Evolutionary conservation across 1,140 invertebrate genomes (phyloP), one percentile per base, ranked within the genome.

Genomic region (Megalopta genalis): DNA sequence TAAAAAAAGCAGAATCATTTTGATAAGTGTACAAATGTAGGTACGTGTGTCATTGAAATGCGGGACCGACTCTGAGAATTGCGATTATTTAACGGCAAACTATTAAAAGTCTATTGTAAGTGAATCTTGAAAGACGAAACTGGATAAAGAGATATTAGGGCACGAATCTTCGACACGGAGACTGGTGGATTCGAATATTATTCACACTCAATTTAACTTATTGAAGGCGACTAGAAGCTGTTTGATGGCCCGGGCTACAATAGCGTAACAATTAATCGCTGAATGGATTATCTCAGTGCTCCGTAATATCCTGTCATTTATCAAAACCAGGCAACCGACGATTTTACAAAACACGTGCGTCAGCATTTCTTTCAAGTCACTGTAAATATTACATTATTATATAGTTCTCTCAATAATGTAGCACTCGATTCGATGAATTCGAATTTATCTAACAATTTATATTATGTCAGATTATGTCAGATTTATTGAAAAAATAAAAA

Each of bases 151-250:
- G 83, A 83, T 76, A 84, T 84, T 88, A 87, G 84, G 81, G 73
- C 39, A 67, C 14, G 79, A 89, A 83, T 76, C 57, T 52, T 76
- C 67, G 54, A 81, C 76, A 72, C 14, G 46, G 37, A 82, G 67
- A 79, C 57, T 68, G 67, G n/a, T 69, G 83, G 76, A 80, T 89
- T 85, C 76, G 62, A 88, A 88, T 86, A 89, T 89, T 89, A 90
- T 77, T 87, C 81, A 88, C 88, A 71, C 87, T 89, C 88, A 85
- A 90, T 90, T 90, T 80, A 89, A 87, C 84, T 88, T 85, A 87
- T 82, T 82, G 87, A 88, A 74, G 72, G 65, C 32, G 80, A 57
- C 54, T 69, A 77, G 63, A 82, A 68, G 71, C 82, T 75, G 77
- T 78, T 82, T 68, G 81, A 84, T 82, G 82, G 78, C 62, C 80